Conservation (phyloP, 2,113 vertebrate species). For the Plecturocebus donacophilus region DNA sequence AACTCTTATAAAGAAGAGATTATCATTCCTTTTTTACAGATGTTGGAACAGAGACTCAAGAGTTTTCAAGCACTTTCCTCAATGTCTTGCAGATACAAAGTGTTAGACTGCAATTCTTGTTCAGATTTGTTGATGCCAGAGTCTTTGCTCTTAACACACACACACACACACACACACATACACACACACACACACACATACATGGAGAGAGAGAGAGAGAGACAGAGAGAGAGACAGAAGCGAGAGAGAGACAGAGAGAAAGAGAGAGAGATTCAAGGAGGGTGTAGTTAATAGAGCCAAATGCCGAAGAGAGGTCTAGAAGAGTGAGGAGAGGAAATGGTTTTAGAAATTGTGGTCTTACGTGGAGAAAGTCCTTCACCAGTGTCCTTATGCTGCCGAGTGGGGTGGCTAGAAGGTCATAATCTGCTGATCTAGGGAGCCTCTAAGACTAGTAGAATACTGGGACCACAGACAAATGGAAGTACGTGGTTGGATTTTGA, state of each 20-base stretch:
- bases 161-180: background rate
- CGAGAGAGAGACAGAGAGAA: fast-evolving
- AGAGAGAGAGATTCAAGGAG: background rate
- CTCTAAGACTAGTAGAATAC: slow-evolving; percentile 9
- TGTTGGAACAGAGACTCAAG: background rate
- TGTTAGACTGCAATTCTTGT: background rate
- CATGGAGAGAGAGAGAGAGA: too few relatives aligned
- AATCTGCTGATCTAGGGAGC: slow-evolving; percentile 28
- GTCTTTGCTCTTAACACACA: background rate
- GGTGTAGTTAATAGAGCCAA: slow-evolving; percentile 6
- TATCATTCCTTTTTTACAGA: background rate
- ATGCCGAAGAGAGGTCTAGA: slow-evolving; percentile 42
- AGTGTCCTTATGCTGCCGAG: slow-evolving; percentile 31
- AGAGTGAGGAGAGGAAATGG: slow-evolving; percentile 61
- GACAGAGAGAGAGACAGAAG: too few relatives aligned
- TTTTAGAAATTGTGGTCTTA: slow-evolving; percentile 63
- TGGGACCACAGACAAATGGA: slow-evolving; percentile 49
- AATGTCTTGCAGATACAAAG: background rate
- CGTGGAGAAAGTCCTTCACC: slow-evolving; percentile 52
- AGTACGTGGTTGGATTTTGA: slow-evolving; percentile 44
- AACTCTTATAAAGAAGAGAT: background rate
- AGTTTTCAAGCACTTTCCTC: slow-evolving; percentile 11
- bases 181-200: background rate
- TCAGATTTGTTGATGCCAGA: background rate
- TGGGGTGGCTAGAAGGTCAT: slow-evolving; percentile 41